Evolutionary conservation across 2,888 invertebrate species (phyloP).

Genomic region (Catocala nupta): DNA sequence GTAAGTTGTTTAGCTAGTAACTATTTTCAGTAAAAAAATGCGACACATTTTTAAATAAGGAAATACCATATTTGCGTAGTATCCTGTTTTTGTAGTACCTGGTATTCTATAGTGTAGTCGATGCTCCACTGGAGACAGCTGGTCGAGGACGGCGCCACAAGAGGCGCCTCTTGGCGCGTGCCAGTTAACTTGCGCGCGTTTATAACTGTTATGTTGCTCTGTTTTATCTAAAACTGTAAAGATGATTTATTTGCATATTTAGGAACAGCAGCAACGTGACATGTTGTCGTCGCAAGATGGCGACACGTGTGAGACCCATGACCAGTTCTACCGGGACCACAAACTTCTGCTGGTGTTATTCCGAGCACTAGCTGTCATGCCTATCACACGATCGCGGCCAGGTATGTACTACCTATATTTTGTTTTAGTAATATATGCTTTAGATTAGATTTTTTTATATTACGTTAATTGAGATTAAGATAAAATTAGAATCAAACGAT

Average conservation of each 20-base stretch:
- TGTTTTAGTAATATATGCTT: too few relatives aligned
- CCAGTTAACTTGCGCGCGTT: too few relatives aligned
- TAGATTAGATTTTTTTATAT: too few relatives aligned
- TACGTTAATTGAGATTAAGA: not conserved
- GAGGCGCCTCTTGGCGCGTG: too few relatives aligned
- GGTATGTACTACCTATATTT: conserved; percentile 61
- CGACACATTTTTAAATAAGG: too few relatives aligned
- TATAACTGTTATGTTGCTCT: too few relatives aligned
- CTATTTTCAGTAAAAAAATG: not conserved
- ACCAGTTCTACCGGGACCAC: conserved; percentile 90
- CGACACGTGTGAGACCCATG: conserved; percentile 87
- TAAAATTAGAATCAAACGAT: not conserved
- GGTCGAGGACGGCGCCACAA: too few relatives aligned
- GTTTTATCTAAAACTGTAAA: too few relatives aligned
- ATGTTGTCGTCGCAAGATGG: conserved; percentile 87
- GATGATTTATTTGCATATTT: not conserved
- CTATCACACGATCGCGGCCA: conserved; percentile 86
- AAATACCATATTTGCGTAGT: too few relatives aligned
- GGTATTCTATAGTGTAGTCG: too few relatives aligned
- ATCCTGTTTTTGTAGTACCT: too few relatives aligned
- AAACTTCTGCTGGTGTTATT: conserved; percentile 89
- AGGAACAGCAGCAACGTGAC: conserved; percentile 84
- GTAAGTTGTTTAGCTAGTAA: conserved; percentile 62
- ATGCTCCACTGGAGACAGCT: too few relatives aligned
- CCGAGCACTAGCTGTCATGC: conserved; percentile 89